Evolutionary conservation across 2,797 vertebrate genomes (phyloP), one percentile per base, ranked within the genome.

Genomic region (Lepilemur ruficaudatus): DNA sequence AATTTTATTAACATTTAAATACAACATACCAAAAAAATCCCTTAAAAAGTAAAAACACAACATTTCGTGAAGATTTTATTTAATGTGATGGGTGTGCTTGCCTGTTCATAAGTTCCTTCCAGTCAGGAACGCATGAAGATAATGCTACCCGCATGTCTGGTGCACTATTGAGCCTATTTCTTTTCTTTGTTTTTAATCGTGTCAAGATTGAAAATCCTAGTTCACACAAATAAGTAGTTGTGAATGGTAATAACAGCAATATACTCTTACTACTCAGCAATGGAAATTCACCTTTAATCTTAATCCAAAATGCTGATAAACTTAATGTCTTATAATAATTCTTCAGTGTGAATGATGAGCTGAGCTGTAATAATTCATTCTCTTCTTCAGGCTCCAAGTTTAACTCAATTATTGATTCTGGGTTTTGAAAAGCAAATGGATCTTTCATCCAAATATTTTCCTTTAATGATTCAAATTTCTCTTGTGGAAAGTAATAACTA

Each of bases 261-360:
- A 94, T 75, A 52, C 80, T 89, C 72, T 92, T 96, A n/a, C 72
- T 92, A 70, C 89, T 95, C 52, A 95, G 92, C 50, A 95, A 82
- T 55, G 89, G 88, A 84, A 84, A 93, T 61, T 94, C 79, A 88
- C 75, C 94, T 80, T 88, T 67, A 75, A 95, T 83, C 52, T 93
- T 88, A 88, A 92, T 84, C 72, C 79, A 96, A 84, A 92, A 92
- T 80, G 94, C 79, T 22, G 85, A 81, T 18, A 85, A 84, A 85
- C 23, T 89, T 59, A 96, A 43, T 38, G 57, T 81, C 65, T 80
- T 83, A 32, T 67, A 89, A 46, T 96, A 92, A 92, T 75, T 92
- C 55, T 70, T 92, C 50, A 85, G 73, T 2, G 8, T 96, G 80
- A 94, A 89, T 50, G 80, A 89, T 5, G 80, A 94, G 80, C 67